Base-by-base conservation (phyloP, 2,888 invertebrate genomes). In the Epistrophe eligans region DNA sequence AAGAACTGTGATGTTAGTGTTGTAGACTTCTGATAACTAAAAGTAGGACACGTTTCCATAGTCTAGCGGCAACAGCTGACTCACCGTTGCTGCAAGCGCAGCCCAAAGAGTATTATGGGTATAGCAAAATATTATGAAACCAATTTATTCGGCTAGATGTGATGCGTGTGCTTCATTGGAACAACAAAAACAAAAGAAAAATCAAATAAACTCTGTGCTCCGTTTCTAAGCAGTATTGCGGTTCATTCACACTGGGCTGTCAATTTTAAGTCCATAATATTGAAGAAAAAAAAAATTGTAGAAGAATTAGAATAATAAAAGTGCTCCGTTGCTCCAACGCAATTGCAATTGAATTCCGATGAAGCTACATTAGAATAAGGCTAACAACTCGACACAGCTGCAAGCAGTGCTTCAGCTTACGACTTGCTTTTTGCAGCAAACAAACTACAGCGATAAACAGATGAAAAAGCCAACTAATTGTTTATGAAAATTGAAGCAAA, bases 231-330 rank as follows among this genome's bases (percentile, higher is more conserved):
- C 32, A 28, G 24, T 45, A 10, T 35, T 66, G 45, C 60, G 82
- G 85, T 87, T 87, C 82, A 87, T 87, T 87, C 82, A 87, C 85
- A 71, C 58, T 73, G 10, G 15, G 50, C 55, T 77, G 84, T 77
- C 76, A 70, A 84, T 67, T 84, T 81, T 52, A 72, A 80, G 71
- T 58, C 60, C 45, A 72, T 70, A 72, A 84, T 80, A 50, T 19
- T 77, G 57, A 35, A 77, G 57, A 79, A 66, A 71, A 58, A 66
- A 48, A 45, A 45, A 71, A 48, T 48, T 8, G n/a, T 57, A 62
- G 64, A 84, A 71, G 64, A 79, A 79, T 84, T 84, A 79, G 84
- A 84, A 76, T 79, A 80, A 66, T 76, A 52, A 71, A 84, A 79
- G 66, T 79, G 64, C 48, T 57, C 40, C 57, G 50, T 58, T 84